These are phyloP conservation scores for Conus ventricosus DNA, from an alignment of 1,140 invertebrate species.

Conservation along the genomic window DNA sequence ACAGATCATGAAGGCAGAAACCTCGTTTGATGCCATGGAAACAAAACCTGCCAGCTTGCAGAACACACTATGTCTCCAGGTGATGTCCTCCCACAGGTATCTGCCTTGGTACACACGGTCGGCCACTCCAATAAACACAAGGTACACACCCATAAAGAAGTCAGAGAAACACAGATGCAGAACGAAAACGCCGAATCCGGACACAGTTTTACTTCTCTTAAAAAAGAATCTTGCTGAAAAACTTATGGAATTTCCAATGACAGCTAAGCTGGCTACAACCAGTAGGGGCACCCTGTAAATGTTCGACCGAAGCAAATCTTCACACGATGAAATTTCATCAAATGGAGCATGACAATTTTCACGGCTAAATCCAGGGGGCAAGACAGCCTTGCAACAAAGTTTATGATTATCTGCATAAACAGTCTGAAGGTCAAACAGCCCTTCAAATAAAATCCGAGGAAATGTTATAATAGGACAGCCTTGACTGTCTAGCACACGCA, in stretches of 20 bases:
- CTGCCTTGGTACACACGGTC: constrained; percentile 52
- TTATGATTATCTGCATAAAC: constrained; percentile 30
- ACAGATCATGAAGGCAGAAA: constrained; percentile 52
- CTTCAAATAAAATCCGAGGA: not conserved
- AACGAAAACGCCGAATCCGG: not conserved
- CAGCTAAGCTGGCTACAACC: constrained; percentile 43
- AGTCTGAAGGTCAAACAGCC: not conserved
- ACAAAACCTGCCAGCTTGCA: constrained; percentile 63
- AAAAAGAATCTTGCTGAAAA: constrained; percentile 35
- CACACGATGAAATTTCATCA: constrained; percentile 7
- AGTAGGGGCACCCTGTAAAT: constrained; percentile 40
- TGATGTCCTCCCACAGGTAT: constrained; percentile 49
- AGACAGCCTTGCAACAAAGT: not conserved
- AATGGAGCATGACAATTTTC: not conserved
- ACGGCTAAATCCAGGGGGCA: not conserved
- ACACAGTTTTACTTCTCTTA: not conserved
- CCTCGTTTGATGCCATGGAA: constrained; percentile 54
- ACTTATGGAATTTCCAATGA: constrained; percentile 51
- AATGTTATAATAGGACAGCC: not conserved
- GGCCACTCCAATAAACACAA: constrained; percentile 55
- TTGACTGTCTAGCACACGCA: not conserved
- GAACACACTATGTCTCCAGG: constrained; percentile 45
- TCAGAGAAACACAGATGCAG: constrained; percentile 57
- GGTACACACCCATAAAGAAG: constrained; percentile 63
- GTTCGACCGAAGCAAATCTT: not conserved